Conservation (phyloP, 2,888 invertebrate genomes). For the Pandemis corylana region DNA sequence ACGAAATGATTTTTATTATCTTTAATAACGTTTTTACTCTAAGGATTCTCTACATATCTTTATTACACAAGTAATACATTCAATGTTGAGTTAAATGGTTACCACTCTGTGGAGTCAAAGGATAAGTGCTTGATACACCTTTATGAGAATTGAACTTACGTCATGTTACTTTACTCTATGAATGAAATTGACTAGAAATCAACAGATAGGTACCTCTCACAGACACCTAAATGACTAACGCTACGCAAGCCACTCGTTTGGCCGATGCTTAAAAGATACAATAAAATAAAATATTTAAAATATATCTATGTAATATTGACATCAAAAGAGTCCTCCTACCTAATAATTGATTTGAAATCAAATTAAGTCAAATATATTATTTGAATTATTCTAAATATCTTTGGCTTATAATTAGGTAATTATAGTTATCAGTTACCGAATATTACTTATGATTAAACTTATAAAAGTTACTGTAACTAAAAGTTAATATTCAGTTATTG, state of each 20-base stretch:
- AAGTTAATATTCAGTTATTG: slow-evolving; percentile 37
- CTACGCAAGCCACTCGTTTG: slow-evolving; percentile 12
- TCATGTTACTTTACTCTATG: slow-evolving; percentile 39
- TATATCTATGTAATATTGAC: slow-evolving; percentile 45
- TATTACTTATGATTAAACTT: slow-evolving; percentile 33
- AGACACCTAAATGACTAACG: slow-evolving; percentile 52
- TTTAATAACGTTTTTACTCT: slow-evolving; percentile 27
- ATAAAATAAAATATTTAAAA: slow-evolving; percentile 35
- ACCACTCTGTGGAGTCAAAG: slow-evolving; percentile 11
- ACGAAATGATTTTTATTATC: slow-evolving; percentile 32
- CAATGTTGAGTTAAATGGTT: slow-evolving; percentile 14
- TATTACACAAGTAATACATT: slow-evolving; percentile 15
- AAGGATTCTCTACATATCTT: slow-evolving; percentile 28
- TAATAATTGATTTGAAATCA: slow-evolving; percentile 45
- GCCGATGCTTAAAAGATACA: slow-evolving; percentile 7
- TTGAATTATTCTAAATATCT: slow-evolving; percentile 39
- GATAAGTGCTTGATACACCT: slow-evolving; percentile 17
- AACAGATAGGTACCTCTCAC: slow-evolving; percentile 59
- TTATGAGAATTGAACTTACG: slow-evolving; percentile 35
- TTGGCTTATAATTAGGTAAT: slow-evolving; percentile 43
- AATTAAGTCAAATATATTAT: slow-evolving; percentile 43
- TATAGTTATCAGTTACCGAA: slow-evolving; percentile 30
- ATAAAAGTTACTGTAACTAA: slow-evolving; percentile 33
- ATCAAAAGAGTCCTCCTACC: slow-evolving; percentile 45
- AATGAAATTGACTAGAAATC: slow-evolving; percentile 76